Base-by-base conservation (phyloP, 2,113 vertebrate genomes). In the Aspiorhynchus laticeps region DNA sequence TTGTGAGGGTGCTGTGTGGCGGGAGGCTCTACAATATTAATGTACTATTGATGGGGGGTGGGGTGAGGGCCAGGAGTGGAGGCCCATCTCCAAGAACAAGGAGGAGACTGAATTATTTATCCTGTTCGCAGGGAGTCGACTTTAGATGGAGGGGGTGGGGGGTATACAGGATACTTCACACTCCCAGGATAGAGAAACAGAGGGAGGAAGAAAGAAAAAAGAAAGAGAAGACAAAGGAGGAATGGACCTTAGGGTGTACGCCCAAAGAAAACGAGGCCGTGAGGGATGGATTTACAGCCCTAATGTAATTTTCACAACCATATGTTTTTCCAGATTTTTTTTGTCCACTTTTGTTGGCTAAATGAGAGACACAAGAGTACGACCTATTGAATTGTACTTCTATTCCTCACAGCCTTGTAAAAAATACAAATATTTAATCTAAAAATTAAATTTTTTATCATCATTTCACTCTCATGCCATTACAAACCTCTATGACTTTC, bases 1-100 rank as follows among this genome's bases (percentile, higher is more conserved):
- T 67, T 81, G 88, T 28, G 88, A 15, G 69, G 14, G 81, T 6
- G 46, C 77, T 78, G 83, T 87, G 87, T 75, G 81, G 71, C 61
- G 28, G 80, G 51, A 51, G 86, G 71, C 86, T 87, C 61, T 89
- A 87, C 86, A 89, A 89, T 89, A 89, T 89, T 89, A 89, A 89
- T 89, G 88, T 48, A 24, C 51, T 86, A 89, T 71, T 83, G 88
- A 89, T 83, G 83, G 88, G 67, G 88, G 83, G 43, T 82, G 65
- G 83, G 80, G 80, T 38, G 65, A 17, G 67, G 63, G 46, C 5
- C 11, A 73, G 82, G 83, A 85, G 79, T 17, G 79, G 53, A 86
- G 74, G 67, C 80, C 71, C 74, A 73, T 89, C 87, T 88, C 53
- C 83, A 89, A 81, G 83, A 85, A 87, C 59, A 65, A 76, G 88